Base-by-base conservation (phyloP, 1,140 invertebrate species). In the Drosophila mayri region DNA sequence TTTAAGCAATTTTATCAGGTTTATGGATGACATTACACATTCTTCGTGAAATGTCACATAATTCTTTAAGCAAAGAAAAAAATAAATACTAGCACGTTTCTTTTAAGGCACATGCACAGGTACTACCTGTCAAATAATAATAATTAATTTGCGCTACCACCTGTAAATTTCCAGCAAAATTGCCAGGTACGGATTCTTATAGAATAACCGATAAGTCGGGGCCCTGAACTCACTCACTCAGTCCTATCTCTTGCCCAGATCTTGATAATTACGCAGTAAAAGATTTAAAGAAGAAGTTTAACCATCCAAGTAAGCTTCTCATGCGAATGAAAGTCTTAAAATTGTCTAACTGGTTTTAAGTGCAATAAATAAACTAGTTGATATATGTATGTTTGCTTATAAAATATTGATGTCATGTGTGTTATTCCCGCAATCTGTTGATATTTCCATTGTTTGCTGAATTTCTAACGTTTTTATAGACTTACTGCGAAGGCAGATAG, bases 301-400 rank as follows among this genome's bases (percentile, higher is more conserved):
- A 12, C 47, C 47, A 50, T 30, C 18, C 30, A 30, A 30, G 47
- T 11, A 11, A 49, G 25, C 25, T 47, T 25, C 46, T 47, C 44
- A 9, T 4, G 14, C 22, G 44, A 47, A 9, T 16, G 7, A 47
- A 49, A 32, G 28, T 50, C 47, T 18, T 50, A 50, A 50, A 50
- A 32, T 50, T 18, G 47, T 50, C 28, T 4, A 50, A 50, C 47
- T 18, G 28, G 47, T 50, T 50, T 32, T 50, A 32, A 50, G 5
- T 18, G 47, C n/a, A 18, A 50, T 50, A 50, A 50, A 50, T 32
- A 50, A 50, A 50, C 47, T 50, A 50, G 47, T 50, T 50, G 47
- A 50, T 50, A 32, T 32, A 50, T n/a, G n/a, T n/a, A n/a, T 50
- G 47, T 50, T 50, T 18, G 28, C 10, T 50, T 18, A 50, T 50